Evolutionary conservation across 2,113 vertebrate genomes (phyloP).

Genomic region (Chamaetylas fuelleborni): DNA sequence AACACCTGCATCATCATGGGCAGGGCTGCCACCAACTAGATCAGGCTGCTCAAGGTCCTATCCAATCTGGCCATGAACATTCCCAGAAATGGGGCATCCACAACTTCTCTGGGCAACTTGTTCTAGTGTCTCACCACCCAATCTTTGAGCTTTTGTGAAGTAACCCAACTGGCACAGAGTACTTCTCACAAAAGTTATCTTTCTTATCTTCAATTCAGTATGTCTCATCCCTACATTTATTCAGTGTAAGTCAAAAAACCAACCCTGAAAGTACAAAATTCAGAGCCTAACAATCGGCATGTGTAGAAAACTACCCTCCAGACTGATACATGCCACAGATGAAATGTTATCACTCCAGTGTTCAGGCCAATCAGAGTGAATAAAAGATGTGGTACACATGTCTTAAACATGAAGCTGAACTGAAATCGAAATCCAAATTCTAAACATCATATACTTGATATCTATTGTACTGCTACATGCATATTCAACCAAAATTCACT

Average conservation of each 20-base stretch:
- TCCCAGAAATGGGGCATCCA: neutral
- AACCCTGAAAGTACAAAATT: neutral
- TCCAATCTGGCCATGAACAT: neutral
- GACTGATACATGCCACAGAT: neutral
- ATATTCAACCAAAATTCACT: neutral
- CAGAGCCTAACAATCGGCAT: neutral
- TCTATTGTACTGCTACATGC: neutral
- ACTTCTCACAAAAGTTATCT: neutral
- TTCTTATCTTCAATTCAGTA: neutral
- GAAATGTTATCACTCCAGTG: neutral
- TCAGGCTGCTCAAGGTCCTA: neutral
- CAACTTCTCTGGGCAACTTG: neutral
- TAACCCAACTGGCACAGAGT: neutral
- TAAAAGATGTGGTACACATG: accelerated
- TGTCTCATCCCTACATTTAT: neutral
- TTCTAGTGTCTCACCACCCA: neutral
- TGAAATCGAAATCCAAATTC: neutral
- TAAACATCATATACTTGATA: neutral
- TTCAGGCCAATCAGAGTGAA: neutral
- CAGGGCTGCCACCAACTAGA: neutral
- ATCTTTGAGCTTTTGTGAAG: neutral
- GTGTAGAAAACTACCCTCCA: neutral
- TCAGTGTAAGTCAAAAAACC: neutral
- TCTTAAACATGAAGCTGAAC: neutral
- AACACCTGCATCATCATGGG: neutral